phyloP scores from a whole-genome alignment of 2,113 vertebrate species.

The Anseranas semipalmata region DNA sequence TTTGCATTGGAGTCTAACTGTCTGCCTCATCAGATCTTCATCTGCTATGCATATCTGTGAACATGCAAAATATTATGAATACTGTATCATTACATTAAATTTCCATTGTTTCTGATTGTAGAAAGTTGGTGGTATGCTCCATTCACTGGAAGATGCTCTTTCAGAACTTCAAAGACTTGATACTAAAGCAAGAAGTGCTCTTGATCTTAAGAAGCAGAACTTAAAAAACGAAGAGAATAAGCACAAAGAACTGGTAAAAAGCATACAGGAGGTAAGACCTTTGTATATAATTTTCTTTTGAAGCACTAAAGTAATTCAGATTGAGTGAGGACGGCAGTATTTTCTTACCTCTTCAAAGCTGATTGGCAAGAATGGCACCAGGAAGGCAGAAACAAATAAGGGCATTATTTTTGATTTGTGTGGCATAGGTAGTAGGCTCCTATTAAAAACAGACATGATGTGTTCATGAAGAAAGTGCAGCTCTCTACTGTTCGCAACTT shows the following conservation, averaged over 20 bases:
- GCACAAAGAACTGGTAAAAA: conserved; percentile 83
- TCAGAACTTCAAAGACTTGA: conserved; percentile 85
- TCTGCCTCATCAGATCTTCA: background rate
- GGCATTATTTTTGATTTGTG: background rate
- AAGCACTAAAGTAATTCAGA: background rate
- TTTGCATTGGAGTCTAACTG: background rate
- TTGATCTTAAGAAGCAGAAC: conserved; percentile 91
- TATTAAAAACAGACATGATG: background rate
- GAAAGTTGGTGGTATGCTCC: conserved; percentile 82
- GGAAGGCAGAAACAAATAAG: background rate
- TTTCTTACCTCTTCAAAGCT: background rate
- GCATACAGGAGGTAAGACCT: conserved; percentile 85
- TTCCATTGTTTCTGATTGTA: conserved; percentile 48
- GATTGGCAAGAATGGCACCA: background rate
- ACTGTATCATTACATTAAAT: background rate
- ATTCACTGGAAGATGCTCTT: conserved; percentile 81
- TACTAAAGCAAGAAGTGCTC: conserved; percentile 86
- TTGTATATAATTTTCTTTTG: background rate
- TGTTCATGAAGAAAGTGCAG: background rate
- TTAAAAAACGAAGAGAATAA: conserved; percentile 87
- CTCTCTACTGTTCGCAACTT: background rate
- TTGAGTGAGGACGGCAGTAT: background rate
- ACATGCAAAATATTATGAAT: background rate
- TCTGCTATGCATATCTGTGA: background rate
- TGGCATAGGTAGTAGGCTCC: background rate